Conservation (phyloP, 2,797 vertebrate genomes). For the Mormyrops boulengeri region DNA sequence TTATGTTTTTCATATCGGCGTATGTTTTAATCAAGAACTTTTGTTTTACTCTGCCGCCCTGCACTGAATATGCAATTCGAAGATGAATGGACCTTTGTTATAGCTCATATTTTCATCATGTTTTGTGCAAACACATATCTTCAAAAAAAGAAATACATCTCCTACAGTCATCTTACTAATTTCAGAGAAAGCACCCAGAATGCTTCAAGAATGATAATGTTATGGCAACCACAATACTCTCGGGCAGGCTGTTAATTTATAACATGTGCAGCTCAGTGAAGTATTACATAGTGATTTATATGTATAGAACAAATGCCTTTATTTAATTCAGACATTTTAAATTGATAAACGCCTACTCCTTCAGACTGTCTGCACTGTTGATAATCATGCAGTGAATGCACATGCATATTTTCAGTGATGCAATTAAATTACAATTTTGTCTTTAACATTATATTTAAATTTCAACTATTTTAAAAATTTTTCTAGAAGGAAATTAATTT, state of each 20-base stretch:
- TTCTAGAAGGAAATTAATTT: background rate
- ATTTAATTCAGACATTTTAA: background rate
- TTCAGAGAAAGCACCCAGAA: background rate
- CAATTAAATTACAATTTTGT: background rate
- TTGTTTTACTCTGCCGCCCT: background rate
- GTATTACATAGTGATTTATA: background rate
- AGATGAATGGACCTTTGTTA: background rate
- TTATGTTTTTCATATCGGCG: background rate
- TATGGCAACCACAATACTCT: background rate
- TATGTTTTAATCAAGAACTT: background rate
- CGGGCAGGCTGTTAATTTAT: background rate
- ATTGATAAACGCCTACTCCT: background rate
- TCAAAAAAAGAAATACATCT: background rate
- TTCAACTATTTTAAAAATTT: background rate
- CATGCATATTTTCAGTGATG: background rate
- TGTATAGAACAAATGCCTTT: background rate
- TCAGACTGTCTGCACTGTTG: background rate
- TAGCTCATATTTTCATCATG: background rate
- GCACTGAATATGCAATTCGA: background rate
- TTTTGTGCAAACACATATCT: background rate
- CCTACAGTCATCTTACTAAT: background rate
- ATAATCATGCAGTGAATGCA: background rate
- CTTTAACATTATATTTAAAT: background rate
- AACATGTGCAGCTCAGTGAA: background rate
- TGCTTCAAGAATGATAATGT: background rate